A percentile compares a stretch with the other conserved stretches of the same genome.
These are phyloP conservation scores for Australoheros facetus DNA, from an alignment of 2,797 vertebrate species.

Conservation along the genomic window DNA sequence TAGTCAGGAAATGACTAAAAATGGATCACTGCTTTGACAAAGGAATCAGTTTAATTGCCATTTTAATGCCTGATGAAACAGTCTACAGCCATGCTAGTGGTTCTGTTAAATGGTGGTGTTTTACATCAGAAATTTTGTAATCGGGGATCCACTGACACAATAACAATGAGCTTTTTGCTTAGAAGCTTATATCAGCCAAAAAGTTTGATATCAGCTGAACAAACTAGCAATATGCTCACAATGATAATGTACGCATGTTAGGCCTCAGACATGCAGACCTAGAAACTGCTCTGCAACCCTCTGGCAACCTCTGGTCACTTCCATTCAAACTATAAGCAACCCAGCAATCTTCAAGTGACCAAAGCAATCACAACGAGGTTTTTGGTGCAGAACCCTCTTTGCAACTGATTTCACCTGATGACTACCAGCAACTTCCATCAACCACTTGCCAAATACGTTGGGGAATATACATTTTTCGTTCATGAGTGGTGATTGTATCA, in stretches of 20 bases:
- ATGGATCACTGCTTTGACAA: background rate
- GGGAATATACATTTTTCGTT: background rate
- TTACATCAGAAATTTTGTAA: background rate
- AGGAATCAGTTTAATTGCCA: background rate
- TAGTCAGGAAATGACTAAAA: background rate
- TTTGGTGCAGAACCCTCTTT: background rate
- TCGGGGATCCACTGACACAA: background rate
- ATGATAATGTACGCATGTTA: background rate
- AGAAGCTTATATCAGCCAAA: background rate
- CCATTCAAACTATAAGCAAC: background rate
- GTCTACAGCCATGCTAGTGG: background rate
- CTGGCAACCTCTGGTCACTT: background rate
- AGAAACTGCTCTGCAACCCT: background rate
- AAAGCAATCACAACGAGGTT: background rate
- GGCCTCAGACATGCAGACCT: background rate
- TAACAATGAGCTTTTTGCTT: background rate
- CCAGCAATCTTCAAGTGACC: background rate
- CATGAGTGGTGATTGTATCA: background rate
- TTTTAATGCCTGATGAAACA: background rate
- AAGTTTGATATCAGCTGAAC: background rate
- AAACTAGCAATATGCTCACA: background rate
- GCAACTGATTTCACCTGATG: background rate
- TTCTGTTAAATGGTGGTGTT: background rate
- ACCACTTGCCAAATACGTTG: background rate
- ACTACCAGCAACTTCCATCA: background rate